phyloP scores from a whole-genome alignment of 2,797 vertebrate genomes.

The Syngnathus acus region DNA sequence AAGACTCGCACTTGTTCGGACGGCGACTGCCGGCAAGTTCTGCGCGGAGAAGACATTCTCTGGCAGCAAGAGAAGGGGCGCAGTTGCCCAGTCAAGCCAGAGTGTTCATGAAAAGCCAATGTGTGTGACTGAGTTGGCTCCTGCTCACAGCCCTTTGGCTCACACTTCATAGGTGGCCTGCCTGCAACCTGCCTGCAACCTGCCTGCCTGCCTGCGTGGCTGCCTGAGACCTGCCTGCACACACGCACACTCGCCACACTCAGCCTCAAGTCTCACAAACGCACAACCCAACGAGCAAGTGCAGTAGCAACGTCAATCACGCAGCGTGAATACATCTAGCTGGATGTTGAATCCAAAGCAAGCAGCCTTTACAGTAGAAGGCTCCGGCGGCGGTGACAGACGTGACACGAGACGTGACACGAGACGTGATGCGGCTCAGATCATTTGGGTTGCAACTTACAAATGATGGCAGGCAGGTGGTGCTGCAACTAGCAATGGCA shows the following conservation, averaged over 20 bases:
- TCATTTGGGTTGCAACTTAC: neutral
- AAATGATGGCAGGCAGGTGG: too few relatives aligned
- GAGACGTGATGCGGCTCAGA: neutral
- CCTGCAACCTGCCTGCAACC: constrained; percentile 69
- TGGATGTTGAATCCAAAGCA: neutral
- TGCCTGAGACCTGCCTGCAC: constrained; percentile 67
- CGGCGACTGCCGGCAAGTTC: neutral
- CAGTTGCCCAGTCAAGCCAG: constrained; percentile 35
- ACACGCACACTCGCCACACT: neutral
- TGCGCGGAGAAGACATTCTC: neutral
- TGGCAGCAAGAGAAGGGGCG: constrained; percentile 32
- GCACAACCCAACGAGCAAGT: too few relatives aligned
- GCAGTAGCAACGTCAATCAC: constrained; percentile 21
- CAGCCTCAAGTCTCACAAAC: too few relatives aligned
- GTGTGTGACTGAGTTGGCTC: constrained; percentile 65
- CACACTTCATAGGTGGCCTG: constrained; percentile 66
- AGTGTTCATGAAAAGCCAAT: constrained; percentile 72
- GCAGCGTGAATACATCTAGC: neutral
- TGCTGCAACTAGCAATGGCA: too few relatives aligned
- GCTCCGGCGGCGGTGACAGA: too few relatives aligned
- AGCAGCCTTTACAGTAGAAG: neutral
- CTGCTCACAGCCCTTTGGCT: constrained; percentile 71
- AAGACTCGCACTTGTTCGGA: constrained; percentile 38
- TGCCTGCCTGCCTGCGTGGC: constrained; percentile 62
- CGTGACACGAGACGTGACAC: neutral